Conservation (phyloP, 30 jellyfish, hydroid and myxozoan species). For the Aurelia sp. region DNA sequence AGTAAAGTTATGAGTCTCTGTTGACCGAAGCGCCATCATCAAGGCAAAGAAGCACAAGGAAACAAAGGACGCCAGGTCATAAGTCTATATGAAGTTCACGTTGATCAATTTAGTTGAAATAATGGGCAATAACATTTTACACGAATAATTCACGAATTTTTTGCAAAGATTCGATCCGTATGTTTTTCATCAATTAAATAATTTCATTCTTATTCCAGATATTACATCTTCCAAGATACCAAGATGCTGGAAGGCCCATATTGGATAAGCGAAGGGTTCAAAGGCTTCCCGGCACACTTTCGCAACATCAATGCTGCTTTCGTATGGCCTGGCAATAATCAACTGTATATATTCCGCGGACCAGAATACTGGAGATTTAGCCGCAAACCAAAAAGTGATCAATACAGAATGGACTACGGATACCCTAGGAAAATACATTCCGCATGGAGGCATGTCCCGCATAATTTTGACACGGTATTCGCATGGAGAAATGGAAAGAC, state of each 20-base stretch:
- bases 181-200: not conserved
- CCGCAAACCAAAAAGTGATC: slow-evolving; percentile 28
- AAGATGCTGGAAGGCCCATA: slow-evolving; percentile 58
- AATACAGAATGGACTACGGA: slow-evolving; percentile 53
- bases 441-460: slow-evolving; percentile 92
- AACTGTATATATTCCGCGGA: slow-evolving; percentile 78
- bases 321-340: slow-evolving; percentile 75
- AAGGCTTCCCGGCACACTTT: slow-evolving; percentile 80
- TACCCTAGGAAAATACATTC: slow-evolving; percentile 66
- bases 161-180: no score
- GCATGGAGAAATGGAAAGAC: slow-evolving; percentile 90
- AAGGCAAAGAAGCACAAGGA: no score
- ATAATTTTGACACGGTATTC: slow-evolving; percentile 77
- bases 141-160: no score
- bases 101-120: no score
- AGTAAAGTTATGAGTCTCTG: no score
- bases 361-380: slow-evolving; percentile 72
- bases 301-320: slow-evolving; percentile 74
- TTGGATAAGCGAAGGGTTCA: slow-evolving; percentile 72
- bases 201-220: slow-evolving; percentile 34
- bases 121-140: no score
- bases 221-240: slow-evolving; percentile 61
- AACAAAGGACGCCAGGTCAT: no score
- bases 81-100: no score
- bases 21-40: no score